Evolutionary conservation across 1,140 invertebrate species (phyloP).

Genomic region (Drosophila dunni): DNA sequence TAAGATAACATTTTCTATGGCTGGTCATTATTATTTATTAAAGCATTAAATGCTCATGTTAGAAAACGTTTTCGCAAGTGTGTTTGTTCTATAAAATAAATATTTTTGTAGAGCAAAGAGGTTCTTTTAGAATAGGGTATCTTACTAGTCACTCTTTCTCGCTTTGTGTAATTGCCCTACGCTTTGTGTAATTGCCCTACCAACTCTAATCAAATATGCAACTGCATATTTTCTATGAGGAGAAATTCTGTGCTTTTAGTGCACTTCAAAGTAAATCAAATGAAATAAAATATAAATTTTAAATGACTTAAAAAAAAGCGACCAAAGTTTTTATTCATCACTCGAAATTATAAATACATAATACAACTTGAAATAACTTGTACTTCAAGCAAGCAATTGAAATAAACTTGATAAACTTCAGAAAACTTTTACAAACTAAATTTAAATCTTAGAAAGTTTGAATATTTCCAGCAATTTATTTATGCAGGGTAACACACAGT

Average conservation of each 20-base stretch:
- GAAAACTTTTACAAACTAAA: neutral
- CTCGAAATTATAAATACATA: no score
- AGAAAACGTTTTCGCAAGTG: no score
- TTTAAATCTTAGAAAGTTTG: neutral
- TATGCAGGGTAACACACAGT: slow-evolving; percentile 4
- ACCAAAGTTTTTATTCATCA: neutral
- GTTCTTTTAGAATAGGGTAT: neutral
- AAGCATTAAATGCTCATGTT: neutral
- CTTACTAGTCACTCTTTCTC: neutral
- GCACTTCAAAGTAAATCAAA: slow-evolving; percentile 17
- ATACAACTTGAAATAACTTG: no score
- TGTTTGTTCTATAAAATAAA: no score
- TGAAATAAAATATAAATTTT: neutral
- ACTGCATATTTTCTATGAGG: slow-evolving; percentile 7
- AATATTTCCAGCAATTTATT: neutral
- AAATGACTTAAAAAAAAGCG: neutral
- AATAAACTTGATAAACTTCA: neutral
- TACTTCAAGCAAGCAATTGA: no score
- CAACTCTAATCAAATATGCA: slow-evolving; percentile 14
- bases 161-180: neutral
- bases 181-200: neutral
- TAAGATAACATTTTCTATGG: neutral
- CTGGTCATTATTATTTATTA: neutral
- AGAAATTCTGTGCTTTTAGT: slow-evolving; percentile 1
- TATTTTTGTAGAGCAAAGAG: neutral